These are phyloP conservation scores for Rhynchotus rufescens DNA, from an alignment of 2,797 vertebrate genomes.

Conservation along the genomic window DNA sequence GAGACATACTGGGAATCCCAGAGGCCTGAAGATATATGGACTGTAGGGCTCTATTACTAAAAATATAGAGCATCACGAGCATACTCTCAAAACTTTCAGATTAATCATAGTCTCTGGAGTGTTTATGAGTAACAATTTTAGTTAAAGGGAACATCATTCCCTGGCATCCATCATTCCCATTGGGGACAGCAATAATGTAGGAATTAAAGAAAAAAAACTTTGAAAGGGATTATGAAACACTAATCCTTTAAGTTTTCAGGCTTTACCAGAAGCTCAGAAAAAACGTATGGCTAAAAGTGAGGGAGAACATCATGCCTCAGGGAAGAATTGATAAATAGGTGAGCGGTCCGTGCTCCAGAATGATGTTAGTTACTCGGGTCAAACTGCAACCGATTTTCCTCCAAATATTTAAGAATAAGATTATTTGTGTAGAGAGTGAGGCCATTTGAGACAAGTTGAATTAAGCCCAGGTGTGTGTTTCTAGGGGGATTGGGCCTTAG, in stretches of 20 bases:
- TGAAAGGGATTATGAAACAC: not conserved
- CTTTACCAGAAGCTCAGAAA: not conserved
- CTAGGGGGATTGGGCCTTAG: too few relatives aligned
- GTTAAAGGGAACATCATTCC: not conserved
- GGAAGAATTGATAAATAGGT: not conserved
- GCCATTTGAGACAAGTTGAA: too few relatives aligned
- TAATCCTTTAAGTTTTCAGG: not conserved
- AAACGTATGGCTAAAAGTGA: not conserved
- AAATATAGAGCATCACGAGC: not conserved
- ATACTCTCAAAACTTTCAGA: not conserved
- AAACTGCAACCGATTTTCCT: not conserved
- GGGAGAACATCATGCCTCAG: not conserved
- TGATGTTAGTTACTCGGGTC: not conserved
- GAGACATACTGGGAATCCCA: not conserved
- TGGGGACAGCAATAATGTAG: not conserved
- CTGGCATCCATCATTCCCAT: not conserved
- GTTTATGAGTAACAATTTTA: not conserved
- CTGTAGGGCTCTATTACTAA: not conserved
- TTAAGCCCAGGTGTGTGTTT: too few relatives aligned
- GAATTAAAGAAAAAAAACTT: not conserved
- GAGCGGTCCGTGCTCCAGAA: not conserved
- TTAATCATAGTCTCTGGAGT: not conserved
- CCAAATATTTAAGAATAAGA: not conserved
- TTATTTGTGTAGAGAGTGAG: not conserved
- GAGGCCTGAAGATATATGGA: slow-evolving; percentile 24